These are phyloP conservation scores for Oncorhynchus clarkii DNA, from an alignment of 2,113 vertebrate genomes.

Conservation along the genomic window DNA sequence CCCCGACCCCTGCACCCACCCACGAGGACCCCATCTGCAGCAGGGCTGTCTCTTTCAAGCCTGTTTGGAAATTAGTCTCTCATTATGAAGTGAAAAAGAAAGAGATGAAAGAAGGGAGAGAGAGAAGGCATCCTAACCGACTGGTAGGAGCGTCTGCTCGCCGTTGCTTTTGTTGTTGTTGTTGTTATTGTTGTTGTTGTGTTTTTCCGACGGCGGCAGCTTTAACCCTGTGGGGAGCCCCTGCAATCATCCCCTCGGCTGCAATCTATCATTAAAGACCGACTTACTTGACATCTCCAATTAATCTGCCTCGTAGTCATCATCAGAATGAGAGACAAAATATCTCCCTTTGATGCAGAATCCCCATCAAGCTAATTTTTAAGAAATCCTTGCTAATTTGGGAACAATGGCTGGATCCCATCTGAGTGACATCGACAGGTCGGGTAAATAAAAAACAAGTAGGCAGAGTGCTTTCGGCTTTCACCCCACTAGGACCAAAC, in stretches of 20 bases:
- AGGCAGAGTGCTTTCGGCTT: not conserved
- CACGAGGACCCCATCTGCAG: constrained; percentile 37
- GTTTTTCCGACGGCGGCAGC: constrained; percentile 17
- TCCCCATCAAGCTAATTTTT: not conserved
- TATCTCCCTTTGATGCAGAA: constrained; percentile 19
- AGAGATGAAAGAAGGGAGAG: not conserved
- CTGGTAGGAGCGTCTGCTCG: constrained; percentile 19
- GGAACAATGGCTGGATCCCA: constrained; percentile 27
- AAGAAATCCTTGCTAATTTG: not conserved
- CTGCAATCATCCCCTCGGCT: constrained; percentile 41
- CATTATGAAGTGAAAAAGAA: constrained; percentile 33
- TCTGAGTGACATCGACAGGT: constrained; percentile 21
- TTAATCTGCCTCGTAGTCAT: constrained; percentile 22
- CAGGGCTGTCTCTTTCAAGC: constrained; percentile 24
- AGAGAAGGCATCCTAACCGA: constrained; percentile 12
- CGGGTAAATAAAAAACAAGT: constrained; percentile 28
- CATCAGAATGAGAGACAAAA: constrained; percentile 11
- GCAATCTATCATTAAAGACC: constrained; percentile 40
- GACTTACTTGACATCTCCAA: constrained; percentile 31
- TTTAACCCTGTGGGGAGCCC: constrained; percentile 27
- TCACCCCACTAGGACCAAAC: not conserved
- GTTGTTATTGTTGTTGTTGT: not conserved
- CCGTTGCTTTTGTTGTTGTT: constrained; percentile 37
- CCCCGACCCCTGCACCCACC: constrained; percentile 14
- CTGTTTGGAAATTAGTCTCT: constrained; percentile 20